Percentiles rank a stretch among this genome's conserved stretches.
Evolutionary conservation across 2,888 invertebrate genomes (phyloP).

Genomic region (Catocala sponsa): DNA sequence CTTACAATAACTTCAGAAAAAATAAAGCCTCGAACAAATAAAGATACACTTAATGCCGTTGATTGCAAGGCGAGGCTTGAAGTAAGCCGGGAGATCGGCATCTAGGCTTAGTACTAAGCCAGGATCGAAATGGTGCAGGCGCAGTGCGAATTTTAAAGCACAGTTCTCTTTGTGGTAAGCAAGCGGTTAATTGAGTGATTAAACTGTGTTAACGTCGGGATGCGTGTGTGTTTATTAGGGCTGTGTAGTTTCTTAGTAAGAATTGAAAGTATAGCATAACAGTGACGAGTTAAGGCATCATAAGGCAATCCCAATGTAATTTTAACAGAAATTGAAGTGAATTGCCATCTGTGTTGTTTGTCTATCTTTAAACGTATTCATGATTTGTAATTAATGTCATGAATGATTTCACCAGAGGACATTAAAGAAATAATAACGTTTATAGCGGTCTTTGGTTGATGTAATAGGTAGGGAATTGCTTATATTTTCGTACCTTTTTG

Average conservation of each 20-base stretch:
- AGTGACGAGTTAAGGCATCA: background rate
- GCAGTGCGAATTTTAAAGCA: conserved; percentile 38
- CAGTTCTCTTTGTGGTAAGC: conserved; percentile 12
- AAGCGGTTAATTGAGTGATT: conserved; percentile 26
- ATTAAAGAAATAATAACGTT: no score
- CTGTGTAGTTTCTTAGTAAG: background rate
- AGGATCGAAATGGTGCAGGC: conserved; percentile 28
- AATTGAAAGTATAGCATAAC: background rate
- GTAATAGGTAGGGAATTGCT: no score
- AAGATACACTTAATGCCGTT: conserved; percentile 39
- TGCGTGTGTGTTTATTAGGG: background rate
- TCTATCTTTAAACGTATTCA: no score
- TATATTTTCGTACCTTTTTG: no score
- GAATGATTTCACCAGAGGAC: no score
- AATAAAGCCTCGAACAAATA: conserved; percentile 38
- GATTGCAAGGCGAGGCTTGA: conserved; percentile 43
- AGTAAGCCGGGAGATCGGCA: conserved; percentile 42
- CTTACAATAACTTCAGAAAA: conserved; percentile 8
- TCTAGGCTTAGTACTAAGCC: conserved; percentile 43
- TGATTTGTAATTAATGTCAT: no score
- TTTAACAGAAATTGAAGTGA: no score
- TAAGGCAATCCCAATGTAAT: no score
- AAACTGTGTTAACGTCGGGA: conserved; percentile 13
- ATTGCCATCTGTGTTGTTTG: no score
- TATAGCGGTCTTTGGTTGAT: no score